Evolutionary conservation across 2,797 vertebrate species (phyloP).

Genomic region (Mus spretus): DNA sequence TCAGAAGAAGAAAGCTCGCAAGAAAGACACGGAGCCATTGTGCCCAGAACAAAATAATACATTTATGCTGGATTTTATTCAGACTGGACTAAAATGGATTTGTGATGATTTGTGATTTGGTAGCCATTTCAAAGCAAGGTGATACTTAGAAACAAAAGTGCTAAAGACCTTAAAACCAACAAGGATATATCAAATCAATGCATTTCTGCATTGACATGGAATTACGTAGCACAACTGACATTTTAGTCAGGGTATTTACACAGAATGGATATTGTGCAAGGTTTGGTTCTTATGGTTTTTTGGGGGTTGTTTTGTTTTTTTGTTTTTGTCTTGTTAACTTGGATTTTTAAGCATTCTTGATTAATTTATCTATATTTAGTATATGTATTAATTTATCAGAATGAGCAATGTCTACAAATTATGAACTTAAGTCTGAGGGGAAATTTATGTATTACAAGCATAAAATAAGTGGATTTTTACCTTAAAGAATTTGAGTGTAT

Average conservation of each 20-base stretch:
- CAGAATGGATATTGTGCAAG: conserved; percentile 90
- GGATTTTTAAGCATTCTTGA: conserved; percentile 88
- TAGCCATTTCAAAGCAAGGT: conserved; percentile 82
- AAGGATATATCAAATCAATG: conserved; percentile 77
- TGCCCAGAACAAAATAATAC: conserved; percentile 86
- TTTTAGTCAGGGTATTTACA: conserved; percentile 90
- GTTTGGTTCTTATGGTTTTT: conserved; percentile 17
- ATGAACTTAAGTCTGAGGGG: conserved; percentile 85
- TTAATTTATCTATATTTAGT: conserved; percentile 91
- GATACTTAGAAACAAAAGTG: conserved; percentile 82
- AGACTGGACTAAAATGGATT: conserved; percentile 86
- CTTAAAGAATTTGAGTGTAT: conserved; percentile 77
- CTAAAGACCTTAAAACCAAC: conserved; percentile 81
- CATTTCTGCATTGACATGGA: conserved; percentile 90
- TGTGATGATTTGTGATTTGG: conserved; percentile 84
- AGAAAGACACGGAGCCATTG: conserved; percentile 86
- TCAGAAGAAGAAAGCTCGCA: conserved; percentile 83
- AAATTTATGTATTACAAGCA: conserved; percentile 80
- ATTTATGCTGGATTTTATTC: conserved; percentile 86
- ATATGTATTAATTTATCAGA: conserved; percentile 88
- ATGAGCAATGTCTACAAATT: conserved; percentile 85
- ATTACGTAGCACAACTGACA: conserved; percentile 89
- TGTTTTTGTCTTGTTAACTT: conserved; percentile 83
- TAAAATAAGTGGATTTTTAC: conserved; percentile 80
- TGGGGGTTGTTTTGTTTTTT: neutral